Percentiles rank a stretch among this genome's conserved stretches.
These are phyloP conservation scores for Pachycephus smyrnensis DNA, from an alignment of 2,888 invertebrate species.

Conservation along the genomic window DNA sequence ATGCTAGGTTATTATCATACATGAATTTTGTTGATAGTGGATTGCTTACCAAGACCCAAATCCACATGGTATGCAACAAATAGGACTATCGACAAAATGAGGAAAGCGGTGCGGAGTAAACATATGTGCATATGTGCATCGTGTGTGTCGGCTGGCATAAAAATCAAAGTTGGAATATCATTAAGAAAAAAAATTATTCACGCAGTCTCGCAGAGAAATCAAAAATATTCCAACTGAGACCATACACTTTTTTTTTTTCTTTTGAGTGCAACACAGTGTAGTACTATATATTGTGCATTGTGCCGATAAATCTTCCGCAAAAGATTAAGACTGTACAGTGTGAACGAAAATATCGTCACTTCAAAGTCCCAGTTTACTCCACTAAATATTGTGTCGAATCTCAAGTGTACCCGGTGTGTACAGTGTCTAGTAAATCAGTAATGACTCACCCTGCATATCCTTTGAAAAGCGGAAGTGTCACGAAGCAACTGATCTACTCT, in stretches of 20 bases:
- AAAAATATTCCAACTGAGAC: background rate
- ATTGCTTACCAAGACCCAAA: conserved; percentile 68
- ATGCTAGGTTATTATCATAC: conserved; percentile 26
- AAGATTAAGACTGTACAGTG: background rate
- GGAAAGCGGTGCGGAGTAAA: conserved; percentile 66
- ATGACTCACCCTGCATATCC: conserved; percentile 73
- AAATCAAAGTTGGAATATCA: background rate
- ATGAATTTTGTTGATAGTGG: conserved; percentile 54
- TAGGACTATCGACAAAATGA: conserved; percentile 67
- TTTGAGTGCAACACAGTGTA: background rate
- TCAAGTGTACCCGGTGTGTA: background rate
- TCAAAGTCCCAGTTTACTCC: background rate
- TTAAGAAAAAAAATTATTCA: background rate
- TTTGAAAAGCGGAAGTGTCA: conserved; percentile 83
- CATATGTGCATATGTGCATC: background rate
- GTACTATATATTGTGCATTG: background rate
- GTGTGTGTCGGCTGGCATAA: background rate
- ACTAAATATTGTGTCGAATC: background rate
- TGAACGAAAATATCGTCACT: background rate
- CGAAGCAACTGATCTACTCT: conserved; percentile 83
- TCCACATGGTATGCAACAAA: conserved; percentile 68
- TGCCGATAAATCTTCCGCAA: background rate
- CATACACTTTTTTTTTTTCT: background rate
- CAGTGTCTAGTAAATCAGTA: background rate
- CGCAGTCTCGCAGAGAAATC: background rate